A percentile compares a stretch with the other conserved stretches of the same genome.
Evolutionary conservation across 64 coral and sea anemone species (phyloP).

Genomic region (Platygyra sinensis): DNA sequence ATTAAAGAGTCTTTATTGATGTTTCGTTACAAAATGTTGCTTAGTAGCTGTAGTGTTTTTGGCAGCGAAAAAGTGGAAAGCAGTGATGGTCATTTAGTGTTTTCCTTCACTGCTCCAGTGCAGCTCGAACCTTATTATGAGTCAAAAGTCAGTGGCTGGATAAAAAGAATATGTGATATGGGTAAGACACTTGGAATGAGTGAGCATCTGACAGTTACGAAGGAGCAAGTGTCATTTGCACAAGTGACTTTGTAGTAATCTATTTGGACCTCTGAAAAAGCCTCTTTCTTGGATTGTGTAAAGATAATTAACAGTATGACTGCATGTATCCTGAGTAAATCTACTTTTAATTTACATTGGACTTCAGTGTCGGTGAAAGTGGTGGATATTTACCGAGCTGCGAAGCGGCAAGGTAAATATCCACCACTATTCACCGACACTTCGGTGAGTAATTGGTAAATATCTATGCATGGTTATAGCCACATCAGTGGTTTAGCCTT

Average conservation of each 20-base stretch:
- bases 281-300: too few species aligned
- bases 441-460: too few species aligned
- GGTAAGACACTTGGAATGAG: neutral
- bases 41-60: neutral
- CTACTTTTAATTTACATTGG: too few species aligned
- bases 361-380: too few species aligned
- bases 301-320: too few species aligned
- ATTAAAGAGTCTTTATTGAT: neutral
- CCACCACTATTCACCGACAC: too few species aligned
- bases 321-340: too few species aligned
- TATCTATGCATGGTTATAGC: too few species aligned
- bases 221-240: neutral
- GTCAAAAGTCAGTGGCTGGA: neutral
- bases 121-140: constrained; percentile 12
- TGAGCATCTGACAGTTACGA: constrained; percentile 8
- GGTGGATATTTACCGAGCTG: too few species aligned
- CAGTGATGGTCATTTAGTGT: neutral
- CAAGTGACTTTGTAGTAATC: constrained; percentile 1
- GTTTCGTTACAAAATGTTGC: neutral
- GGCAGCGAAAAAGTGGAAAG: neutral
- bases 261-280: neutral
- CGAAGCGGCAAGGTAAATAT: too few species aligned
- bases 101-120: constrained; percentile 40
- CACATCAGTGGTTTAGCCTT: too few species aligned
- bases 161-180: neutral